Conservation (phyloP, 2,113 vertebrate genomes). For the Geothlypis trichas region DNA sequence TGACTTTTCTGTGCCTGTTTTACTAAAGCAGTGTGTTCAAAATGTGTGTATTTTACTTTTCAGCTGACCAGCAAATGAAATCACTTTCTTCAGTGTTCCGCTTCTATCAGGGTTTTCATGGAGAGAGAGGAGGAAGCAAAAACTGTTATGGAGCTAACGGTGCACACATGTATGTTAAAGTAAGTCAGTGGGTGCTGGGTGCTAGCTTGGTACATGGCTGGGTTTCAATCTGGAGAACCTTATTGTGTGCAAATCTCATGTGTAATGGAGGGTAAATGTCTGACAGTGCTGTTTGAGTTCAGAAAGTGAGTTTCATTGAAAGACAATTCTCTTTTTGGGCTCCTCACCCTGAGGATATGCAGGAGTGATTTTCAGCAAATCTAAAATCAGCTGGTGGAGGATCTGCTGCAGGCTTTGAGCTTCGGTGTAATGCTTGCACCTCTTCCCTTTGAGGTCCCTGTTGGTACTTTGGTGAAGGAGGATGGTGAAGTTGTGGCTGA, state of each 20-base stretch:
- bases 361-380: neutral
- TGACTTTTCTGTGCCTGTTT: neutral
- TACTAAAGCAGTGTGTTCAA: neutral
- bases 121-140: slow-evolving; percentile 81
- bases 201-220: neutral
- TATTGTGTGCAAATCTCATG: neutral
- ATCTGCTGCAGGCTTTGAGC: neutral
- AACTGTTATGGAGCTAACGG: slow-evolving; percentile 89
- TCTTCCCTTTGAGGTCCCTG: slow-evolving; percentile 80
- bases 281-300: neutral
- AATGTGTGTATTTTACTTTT: neutral
- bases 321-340: neutral
- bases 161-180: slow-evolving; percentile 71
- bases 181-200: slow-evolving; percentile 59
- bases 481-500: slow-evolving; percentile 76
- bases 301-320: neutral
- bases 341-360: neutral
- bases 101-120: slow-evolving; percentile 79
- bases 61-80: slow-evolving; percentile 84
- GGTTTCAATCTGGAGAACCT: neutral
- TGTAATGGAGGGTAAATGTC: neutral
- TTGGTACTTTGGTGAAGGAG: slow-evolving; percentile 92
- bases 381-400: neutral
- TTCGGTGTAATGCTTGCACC: neutral
- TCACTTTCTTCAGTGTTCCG: slow-evolving; percentile 82